Evolutionary conservation across 2,113 vertebrate species (phyloP).

Genomic region (Athene noctua): DNA sequence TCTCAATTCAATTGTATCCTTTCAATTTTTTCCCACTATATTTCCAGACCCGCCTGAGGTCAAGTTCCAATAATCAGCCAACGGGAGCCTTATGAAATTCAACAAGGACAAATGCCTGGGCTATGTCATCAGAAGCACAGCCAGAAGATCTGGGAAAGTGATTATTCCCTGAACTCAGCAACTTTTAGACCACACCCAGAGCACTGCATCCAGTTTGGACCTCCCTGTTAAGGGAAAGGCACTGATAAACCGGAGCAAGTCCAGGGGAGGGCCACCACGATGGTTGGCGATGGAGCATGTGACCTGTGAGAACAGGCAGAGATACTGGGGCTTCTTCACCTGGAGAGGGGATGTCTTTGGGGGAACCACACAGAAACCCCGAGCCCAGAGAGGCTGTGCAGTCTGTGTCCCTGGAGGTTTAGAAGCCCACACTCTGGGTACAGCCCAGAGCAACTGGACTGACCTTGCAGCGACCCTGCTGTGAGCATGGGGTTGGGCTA

Average conservation of each 20-base stretch:
- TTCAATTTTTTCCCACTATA: neutral
- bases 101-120: neutral
- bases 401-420: neutral
- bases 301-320: neutral
- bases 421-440: neutral
- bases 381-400: neutral
- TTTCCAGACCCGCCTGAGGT: conserved; percentile 18
- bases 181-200: neutral
- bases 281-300: fast-evolving
- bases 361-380: neutral
- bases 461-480: neutral
- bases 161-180: neutral
- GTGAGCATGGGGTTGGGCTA: neutral
- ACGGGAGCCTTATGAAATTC: conserved; percentile 3
- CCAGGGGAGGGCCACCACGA: fast-evolving
- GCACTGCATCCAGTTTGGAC: fast-evolving
- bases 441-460: neutral
- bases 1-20: conserved; percentile 14
- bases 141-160: neutral
- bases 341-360: neutral
- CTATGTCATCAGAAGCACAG: neutral
- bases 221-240: fast-evolving
- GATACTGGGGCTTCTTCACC: neutral
- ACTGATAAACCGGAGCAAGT: fast-evolving
- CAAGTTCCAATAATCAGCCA: conserved; percentile 4